phyloP scores from a whole-genome alignment of 30 jellyfish, hydroid and myxozoan genomes.

The Hydra vulgaris region DNA sequence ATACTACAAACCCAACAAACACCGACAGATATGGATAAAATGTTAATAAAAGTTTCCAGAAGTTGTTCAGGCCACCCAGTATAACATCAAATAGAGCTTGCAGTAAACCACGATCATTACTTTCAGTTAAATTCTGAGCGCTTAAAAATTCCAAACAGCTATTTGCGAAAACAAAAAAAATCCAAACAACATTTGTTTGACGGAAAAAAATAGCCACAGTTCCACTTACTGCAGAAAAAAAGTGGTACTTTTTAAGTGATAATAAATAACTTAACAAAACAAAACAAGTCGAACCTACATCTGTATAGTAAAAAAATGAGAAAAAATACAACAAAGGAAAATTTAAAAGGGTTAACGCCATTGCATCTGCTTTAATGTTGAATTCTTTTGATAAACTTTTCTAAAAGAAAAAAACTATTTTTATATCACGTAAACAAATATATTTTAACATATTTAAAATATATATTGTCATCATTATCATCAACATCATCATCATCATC shows the following conservation, averaged over 20 bases:
- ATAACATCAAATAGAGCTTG: constrained; percentile 11
- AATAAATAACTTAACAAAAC: constrained; percentile 47
- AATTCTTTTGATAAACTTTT: no score
- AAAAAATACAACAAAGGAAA: constrained; percentile 72
- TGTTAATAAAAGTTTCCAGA: background rate
- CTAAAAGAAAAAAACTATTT: background rate
- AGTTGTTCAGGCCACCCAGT: background rate
- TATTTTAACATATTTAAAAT: background rate
- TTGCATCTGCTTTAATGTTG: background rate
- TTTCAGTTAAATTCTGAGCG: constrained; percentile 4
- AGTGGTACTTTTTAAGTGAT: constrained; percentile 38
- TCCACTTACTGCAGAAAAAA: constrained; percentile 54
- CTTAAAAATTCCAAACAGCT: constrained; percentile 26
- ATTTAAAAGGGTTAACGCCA: constrained; percentile 34
- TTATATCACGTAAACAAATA: background rate
- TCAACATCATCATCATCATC: no score
- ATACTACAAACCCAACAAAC: constrained; percentile 45
- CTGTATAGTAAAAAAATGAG: constrained; percentile 82
- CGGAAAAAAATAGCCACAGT: constrained; percentile 69
- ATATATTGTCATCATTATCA: no score
- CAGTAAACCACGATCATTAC: background rate
- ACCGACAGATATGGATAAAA: constrained; percentile 41
- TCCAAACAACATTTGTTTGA: constrained; percentile 93
- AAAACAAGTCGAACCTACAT: constrained; percentile 78
- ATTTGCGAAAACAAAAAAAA: constrained; percentile 49